Conservation (phyloP, 2,888 invertebrate species). For the Terebella lapidaria region DNA sequence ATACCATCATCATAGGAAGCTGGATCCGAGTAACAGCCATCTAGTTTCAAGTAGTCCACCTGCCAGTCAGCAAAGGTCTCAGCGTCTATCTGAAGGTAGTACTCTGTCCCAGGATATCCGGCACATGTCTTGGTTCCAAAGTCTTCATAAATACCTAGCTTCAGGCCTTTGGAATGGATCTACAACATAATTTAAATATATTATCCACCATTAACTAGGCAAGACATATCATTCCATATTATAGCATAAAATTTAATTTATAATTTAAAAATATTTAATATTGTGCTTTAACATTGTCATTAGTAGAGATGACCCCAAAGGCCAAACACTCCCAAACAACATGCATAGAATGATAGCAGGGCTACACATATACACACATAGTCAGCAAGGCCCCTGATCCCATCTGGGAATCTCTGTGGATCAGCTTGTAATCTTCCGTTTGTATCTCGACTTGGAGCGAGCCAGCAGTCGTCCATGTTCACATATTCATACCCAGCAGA, state of each 20-base stretch:
- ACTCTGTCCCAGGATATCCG: conserved; percentile 91
- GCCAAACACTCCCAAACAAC: too few relatives aligned
- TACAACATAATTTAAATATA: conserved; percentile 54
- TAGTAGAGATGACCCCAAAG: too few relatives aligned
- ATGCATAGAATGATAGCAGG: too few relatives aligned
- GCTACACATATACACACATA: conserved; percentile 75
- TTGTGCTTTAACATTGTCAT: neutral
- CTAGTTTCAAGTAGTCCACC: conserved; percentile 92
- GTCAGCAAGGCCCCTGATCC: conserved; percentile 82
- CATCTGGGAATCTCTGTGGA: conserved; percentile 80
- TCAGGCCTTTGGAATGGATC: conserved; percentile 87
- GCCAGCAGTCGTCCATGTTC: conserved; percentile 72
- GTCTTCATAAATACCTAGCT: conserved; percentile 95
- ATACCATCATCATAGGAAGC: conserved; percentile 52
- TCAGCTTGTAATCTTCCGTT: conserved; percentile 77
- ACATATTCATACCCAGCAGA: conserved; percentile 82
- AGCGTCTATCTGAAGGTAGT: conserved; percentile 79
- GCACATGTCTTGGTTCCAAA: conserved; percentile 95
- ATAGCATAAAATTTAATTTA: too few relatives aligned
- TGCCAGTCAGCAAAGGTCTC: conserved; percentile 85
- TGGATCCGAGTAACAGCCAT: conserved; percentile 91
- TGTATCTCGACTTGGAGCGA: conserved; percentile 72
- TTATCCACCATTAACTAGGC: too few relatives aligned
- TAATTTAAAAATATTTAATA: neutral
- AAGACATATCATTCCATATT: too few relatives aligned